phyloP scores from a whole-genome alignment of 2,888 invertebrate genomes.

The Liodrosophila aerea region DNA sequence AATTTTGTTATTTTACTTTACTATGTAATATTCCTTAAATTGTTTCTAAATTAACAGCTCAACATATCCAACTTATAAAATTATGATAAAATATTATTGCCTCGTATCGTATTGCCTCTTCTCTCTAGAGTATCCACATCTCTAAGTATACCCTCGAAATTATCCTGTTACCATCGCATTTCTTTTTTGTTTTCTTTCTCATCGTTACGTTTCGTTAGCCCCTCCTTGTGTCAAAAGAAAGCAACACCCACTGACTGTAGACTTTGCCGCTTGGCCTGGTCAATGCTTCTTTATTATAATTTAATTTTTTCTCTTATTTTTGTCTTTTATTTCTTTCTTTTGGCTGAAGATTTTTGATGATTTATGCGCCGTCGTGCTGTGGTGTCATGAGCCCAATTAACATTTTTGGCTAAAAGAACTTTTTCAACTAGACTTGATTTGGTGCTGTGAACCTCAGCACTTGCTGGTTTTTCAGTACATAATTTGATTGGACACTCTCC shows the following conservation, averaged over 20 bases:
- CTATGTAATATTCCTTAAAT: no score
- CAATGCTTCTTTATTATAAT: constrained; percentile 24
- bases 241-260: constrained; percentile 4
- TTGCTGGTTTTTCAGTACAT: constrained; percentile 8
- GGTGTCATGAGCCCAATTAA: constrained; percentile 74
- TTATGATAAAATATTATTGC: no score
- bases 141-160: constrained; percentile 24
- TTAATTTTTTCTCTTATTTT: constrained; percentile 13
- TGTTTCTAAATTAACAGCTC: no score
- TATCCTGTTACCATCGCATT: constrained; percentile 20
- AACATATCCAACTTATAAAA: not conserved
- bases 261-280: constrained; percentile 32
- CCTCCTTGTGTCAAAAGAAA: not conserved
- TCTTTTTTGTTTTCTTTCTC: constrained; percentile 53
- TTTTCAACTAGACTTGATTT: constrained; percentile 47
- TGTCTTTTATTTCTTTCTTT: constrained; percentile 33
- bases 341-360: constrained; percentile 60
- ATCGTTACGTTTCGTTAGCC: constrained; percentile 72
- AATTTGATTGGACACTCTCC: constrained; percentile 44
- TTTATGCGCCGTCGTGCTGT: constrained; percentile 66
- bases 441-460: constrained; percentile 25
- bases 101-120: not conserved
- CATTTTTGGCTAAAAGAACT: constrained; percentile 58
- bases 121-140: constrained; percentile 8
- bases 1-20: no score